Evolutionary conservation across 2,113 vertebrate genomes (phyloP).

Genomic region (Malurus melanocephalus): DNA sequence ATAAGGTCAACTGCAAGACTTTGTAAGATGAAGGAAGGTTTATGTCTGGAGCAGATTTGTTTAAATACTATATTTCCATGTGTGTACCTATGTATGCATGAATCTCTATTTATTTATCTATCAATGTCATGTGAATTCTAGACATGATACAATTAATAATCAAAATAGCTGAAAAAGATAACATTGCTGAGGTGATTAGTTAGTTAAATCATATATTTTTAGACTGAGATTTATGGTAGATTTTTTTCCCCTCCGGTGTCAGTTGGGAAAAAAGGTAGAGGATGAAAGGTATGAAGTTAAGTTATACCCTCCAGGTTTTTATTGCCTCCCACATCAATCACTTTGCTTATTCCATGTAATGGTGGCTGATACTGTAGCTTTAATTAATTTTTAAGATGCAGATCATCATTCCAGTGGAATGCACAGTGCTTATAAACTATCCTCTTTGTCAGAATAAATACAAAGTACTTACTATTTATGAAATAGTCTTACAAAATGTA

Average conservation of each 20-base stretch:
- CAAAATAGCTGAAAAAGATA: neutral
- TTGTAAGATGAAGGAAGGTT: neutral
- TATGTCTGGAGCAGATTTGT: neutral
- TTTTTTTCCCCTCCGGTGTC: neutral
- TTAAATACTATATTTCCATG: neutral
- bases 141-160: neutral
- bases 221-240: neutral
- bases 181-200: neutral
- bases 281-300: neutral
- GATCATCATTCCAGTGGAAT: neutral
- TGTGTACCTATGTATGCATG: neutral
- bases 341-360: neutral
- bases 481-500: neutral
- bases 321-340: neutral
- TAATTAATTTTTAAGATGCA: neutral
- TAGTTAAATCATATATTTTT: neutral
- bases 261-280: neutral
- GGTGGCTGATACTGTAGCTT: neutral
- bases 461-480: neutral
- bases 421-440: neutral
- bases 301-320: neutral
- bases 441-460: neutral
- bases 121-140: neutral
- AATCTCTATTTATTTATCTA: neutral
- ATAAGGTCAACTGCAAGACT: neutral